A percentile compares a stretch with the other conserved stretches of the same genome.
These are phyloP conservation scores for Sciaenops ocellatus DNA, from an alignment of 2,797 vertebrate species.

Conservation along the genomic window DNA sequence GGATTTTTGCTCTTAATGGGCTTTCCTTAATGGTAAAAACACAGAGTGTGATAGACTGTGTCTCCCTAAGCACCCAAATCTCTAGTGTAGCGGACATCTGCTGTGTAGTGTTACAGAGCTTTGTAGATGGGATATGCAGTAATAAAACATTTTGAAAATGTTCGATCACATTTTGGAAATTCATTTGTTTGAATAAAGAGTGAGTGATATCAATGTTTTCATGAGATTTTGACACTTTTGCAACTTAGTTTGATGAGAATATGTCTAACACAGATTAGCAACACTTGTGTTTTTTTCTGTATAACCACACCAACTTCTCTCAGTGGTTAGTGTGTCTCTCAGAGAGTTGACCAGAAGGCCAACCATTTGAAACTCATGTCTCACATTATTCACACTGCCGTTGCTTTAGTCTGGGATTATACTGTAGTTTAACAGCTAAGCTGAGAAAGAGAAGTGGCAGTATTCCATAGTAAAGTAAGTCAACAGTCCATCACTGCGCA, in stretches of 20 bases:
- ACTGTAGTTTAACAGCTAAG: conserved; percentile 12
- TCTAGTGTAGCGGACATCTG: conserved; percentile 34
- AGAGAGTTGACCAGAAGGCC: conserved; percentile 6
- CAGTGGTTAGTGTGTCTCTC: conserved; percentile 18
- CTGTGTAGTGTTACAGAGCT: neutral
- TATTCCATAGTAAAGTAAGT: neutral
- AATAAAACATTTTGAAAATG: neutral
- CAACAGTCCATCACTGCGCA: conserved; percentile 4
- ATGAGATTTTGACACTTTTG: neutral
- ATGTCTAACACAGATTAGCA: conserved; percentile 1
- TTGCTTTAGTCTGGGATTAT: conserved; percentile 1
- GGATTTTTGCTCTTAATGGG: conserved; percentile 57
- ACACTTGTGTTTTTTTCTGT: neutral
- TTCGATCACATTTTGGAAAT: neutral
- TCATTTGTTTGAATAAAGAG: neutral
- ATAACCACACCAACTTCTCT: conserved; percentile 12
- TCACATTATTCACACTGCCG: conserved; percentile 38
- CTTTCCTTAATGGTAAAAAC: conserved; percentile 51
- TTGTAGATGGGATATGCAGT: neutral
- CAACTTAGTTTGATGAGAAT: neutral
- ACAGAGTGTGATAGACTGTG: conserved; percentile 38
- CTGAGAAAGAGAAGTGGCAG: conserved; percentile 11
- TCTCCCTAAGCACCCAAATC: conserved; percentile 31
- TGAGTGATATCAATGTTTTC: neutral
- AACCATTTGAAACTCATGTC: conserved; percentile 31